Evolutionary conservation across 2,797 vertebrate species (phyloP), one percentile per base, ranked within the genome.

Genomic region (Anguilla marmorata): DNA sequence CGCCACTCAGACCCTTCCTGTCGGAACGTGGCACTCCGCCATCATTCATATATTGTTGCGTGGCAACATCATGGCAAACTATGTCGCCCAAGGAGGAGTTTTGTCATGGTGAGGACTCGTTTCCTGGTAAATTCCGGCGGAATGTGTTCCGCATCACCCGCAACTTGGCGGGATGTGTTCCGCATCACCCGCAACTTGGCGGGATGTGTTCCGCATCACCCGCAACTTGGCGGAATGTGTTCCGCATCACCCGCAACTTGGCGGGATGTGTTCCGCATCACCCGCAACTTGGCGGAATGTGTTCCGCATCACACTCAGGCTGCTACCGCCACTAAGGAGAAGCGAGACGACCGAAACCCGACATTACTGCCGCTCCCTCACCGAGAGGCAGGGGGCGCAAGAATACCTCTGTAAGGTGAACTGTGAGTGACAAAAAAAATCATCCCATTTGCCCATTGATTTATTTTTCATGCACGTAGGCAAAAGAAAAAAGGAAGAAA

Each of bases 1-100:
- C 19, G 58, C 1, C 60, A 0, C 60, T n/a, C 24, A 63, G 24
- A 63, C 60, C 60, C 24, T 3, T 11, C 19, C 21, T 6, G 24
- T 24, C 24, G 12, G 52, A 54, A 63, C 24, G 50, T 50, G 50
- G 50, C 50, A n/a, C 2, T 7, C 60, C 60, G 8, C 8, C 21
- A 2, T 21, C 19, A 6, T 63, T 6, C 0, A 92, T 72, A 86
- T 91, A 93, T n/a, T 11, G 2, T 21, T n/a, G 21, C 60, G 3
- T 3, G 21, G 19, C 19, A 63, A 63, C 19, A 24, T 63, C 19
- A 1, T 0, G 60, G 60, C 60, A n/a, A n/a, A n/a, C 60, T 63
- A 63, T n/a, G 60, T 24, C 60, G 60, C 4, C 4, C 60, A 24
- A n/a, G 66, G 9, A 8, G 66, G n/a, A 30, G 2, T 50, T 50